A percentile compares a stretch with the other conserved stretches of the same genome.
Evolutionary conservation across 2,113 vertebrate species (phyloP).

Genomic region (Microcebus griseorufus): DNA sequence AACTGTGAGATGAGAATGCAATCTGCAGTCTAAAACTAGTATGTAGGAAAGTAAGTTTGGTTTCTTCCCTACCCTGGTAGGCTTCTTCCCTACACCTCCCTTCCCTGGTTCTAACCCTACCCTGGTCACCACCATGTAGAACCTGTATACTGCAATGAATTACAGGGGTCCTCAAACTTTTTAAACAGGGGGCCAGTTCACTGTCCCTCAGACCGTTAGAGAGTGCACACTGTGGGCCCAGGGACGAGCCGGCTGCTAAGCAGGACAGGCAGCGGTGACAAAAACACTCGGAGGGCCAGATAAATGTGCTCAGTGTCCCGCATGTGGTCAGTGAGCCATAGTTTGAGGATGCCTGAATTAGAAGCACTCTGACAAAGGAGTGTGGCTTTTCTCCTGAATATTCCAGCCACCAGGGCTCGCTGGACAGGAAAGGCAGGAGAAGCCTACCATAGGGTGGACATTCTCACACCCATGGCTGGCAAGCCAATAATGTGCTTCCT

Average conservation of each 20-base stretch:
- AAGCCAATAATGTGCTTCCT: not conserved
- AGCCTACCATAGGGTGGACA: too few species aligned
- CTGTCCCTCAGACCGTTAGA: too few species aligned
- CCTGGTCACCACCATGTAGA: too few species aligned
- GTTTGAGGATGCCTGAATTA: not conserved
- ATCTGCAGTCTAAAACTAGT: not conserved
- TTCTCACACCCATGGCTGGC: not conserved
- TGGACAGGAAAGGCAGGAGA: not conserved
- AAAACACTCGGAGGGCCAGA: too few species aligned
- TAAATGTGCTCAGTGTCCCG: rapidly evolving
- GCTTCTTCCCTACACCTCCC: too few species aligned
- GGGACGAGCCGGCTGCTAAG: too few species aligned
- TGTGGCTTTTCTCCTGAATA: not conserved
- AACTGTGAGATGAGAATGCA: not conserved
- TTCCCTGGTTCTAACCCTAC: too few species aligned
- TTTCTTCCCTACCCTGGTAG: not conserved
- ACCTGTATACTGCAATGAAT: not conserved
- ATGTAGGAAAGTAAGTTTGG: not conserved
- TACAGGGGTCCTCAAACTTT: too few species aligned
- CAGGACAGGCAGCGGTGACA: too few species aligned
- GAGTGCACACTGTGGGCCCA: too few species aligned
- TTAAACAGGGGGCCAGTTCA: too few species aligned
- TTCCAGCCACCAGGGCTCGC: not conserved
- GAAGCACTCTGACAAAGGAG: not conserved
- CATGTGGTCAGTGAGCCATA: too few species aligned